Conservation (phyloP, 2,888 invertebrate species). For the Aphidoletes aphidimyza region DNA sequence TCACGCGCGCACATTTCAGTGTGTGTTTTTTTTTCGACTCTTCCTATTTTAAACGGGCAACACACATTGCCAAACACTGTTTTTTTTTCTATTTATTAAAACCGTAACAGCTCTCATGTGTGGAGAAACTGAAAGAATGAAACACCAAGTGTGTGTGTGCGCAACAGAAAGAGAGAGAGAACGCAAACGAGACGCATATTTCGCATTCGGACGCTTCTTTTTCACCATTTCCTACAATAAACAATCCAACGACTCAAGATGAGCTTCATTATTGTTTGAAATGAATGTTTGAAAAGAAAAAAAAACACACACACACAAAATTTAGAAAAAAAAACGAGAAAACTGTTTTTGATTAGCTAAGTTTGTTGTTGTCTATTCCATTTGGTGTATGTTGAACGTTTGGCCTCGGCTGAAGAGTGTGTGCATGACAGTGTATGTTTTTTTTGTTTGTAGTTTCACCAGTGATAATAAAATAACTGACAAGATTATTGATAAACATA, state of each 20-base stretch:
- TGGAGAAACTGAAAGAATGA: background rate
- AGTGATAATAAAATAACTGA: slow-evolving; percentile 9
- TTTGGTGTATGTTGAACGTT: too few relatives aligned
- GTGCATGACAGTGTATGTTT: background rate
- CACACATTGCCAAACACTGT: background rate
- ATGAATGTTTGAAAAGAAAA: background rate
- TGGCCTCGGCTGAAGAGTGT: background rate
- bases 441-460: background rate
- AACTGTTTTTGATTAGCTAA: background rate
- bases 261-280: background rate
- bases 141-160: background rate
- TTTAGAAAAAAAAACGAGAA: background rate
- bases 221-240: slow-evolving; percentile 22
- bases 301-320: background rate
- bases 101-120: background rate
- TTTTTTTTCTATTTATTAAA: slow-evolving; percentile 12
- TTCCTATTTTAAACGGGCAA: slow-evolving; percentile 7
- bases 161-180: background rate
- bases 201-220: slow-evolving; percentile 1
- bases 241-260: slow-evolving; percentile 12
- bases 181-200: background rate
- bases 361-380: background rate
- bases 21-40: too few relatives aligned
- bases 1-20: too few relatives aligned
- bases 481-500: slow-evolving; percentile 27